Evolutionary conservation across 2,113 vertebrate genomes (phyloP).

Genomic region (Coturnix japonica): DNA sequence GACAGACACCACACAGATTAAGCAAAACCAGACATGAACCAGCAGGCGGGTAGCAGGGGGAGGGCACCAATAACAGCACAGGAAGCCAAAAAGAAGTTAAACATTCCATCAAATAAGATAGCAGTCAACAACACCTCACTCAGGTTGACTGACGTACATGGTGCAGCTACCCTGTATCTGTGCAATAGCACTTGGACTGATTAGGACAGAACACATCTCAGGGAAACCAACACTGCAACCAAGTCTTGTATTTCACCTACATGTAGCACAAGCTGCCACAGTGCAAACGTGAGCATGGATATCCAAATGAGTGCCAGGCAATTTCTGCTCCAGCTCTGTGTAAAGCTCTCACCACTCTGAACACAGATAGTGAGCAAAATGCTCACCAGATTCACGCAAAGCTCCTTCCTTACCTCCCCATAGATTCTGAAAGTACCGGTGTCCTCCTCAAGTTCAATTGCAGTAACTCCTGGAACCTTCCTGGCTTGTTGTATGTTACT

Average conservation of each 20-base stretch:
- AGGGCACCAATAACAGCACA: not conserved
- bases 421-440: constrained; percentile 87
- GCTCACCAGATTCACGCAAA: not conserved
- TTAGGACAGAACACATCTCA: not conserved
- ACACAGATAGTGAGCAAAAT: not conserved
- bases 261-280: not conserved
- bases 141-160: rapidly evolving
- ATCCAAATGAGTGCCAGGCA: not conserved
- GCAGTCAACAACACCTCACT: not conserved
- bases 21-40: not conserved
- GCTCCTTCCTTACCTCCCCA: constrained; percentile 78
- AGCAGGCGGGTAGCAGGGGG: rapidly evolving
- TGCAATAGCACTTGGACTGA: not conserved
- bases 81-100: not conserved
- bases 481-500: constrained; percentile 87
- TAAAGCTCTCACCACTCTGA: not conserved
- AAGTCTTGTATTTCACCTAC: not conserved
- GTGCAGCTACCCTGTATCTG: not conserved
- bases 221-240: not conserved
- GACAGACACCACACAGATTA: not conserved
- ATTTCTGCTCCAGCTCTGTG: not conserved
- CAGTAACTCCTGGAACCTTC: constrained; percentile 85
- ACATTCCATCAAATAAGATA: not conserved
- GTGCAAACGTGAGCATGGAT: rapidly evolving
- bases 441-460: constrained; percentile 85